Evolutionary conservation across 2,888 invertebrate genomes (phyloP).

Genomic region (Plagodis dolabraria): DNA sequence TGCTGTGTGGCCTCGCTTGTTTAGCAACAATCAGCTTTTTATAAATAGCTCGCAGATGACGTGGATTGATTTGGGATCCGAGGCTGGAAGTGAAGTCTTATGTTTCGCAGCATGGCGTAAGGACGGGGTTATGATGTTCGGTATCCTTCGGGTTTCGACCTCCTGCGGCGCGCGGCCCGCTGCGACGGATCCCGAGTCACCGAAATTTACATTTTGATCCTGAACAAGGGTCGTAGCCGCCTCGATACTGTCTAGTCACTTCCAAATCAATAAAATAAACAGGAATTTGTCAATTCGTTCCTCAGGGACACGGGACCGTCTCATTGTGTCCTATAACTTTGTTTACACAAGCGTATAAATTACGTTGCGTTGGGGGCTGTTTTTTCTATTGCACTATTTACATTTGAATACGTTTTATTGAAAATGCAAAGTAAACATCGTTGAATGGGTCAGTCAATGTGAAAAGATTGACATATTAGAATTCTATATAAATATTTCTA

Average conservation of each 20-base stretch:
- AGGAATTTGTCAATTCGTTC: constrained; percentile 58
- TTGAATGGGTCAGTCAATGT: too few species aligned
- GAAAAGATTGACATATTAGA: too few species aligned
- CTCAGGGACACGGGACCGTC: constrained; percentile 43
- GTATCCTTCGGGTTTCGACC: constrained; percentile 50
- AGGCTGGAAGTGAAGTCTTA: constrained; percentile 75
- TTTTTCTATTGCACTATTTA: constrained; percentile 32
- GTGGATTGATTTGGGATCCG: constrained; percentile 71
- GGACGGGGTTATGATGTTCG: constrained; percentile 64
- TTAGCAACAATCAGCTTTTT: constrained; percentile 55
- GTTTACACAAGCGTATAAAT: constrained; percentile 53
- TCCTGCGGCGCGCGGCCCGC: constrained; percentile 65
- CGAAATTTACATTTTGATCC: constrained; percentile 74
- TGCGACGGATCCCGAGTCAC: constrained; percentile 57
- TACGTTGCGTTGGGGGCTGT: constrained; percentile 39
- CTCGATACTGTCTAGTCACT: constrained; percentile 60
- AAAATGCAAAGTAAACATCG: too few species aligned
- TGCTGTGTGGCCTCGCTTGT: constrained; percentile 59
- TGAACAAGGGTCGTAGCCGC: constrained; percentile 55
- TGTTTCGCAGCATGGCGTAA: constrained; percentile 80
- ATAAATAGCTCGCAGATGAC: constrained; percentile 59
- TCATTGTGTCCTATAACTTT: constrained; percentile 51
- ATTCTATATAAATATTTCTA: too few species aligned
- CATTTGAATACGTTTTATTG: too few species aligned
- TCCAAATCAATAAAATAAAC: constrained; percentile 62